Evolutionary conservation across 2,797 vertebrate species (phyloP).

Genomic region (Myiotriccus ornatus): DNA sequence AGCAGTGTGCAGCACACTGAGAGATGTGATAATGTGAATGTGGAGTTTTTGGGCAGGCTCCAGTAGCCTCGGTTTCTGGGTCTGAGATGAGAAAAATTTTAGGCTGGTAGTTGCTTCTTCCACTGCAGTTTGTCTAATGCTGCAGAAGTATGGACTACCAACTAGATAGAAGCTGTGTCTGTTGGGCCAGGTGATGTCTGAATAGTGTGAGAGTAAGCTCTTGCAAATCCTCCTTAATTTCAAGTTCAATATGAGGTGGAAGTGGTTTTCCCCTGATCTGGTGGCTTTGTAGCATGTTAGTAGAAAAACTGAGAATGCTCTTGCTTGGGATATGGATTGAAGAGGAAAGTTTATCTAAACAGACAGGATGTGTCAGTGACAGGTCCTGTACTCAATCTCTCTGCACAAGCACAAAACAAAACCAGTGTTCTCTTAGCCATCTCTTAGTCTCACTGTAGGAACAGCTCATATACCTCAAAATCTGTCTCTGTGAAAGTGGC

Average conservation of each 20-base stretch:
- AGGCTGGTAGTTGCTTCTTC: neutral
- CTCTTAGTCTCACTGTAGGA: neutral
- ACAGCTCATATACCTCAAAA: neutral
- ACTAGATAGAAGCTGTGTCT: neutral
- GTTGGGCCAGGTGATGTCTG: neutral
- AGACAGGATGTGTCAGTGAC: neutral
- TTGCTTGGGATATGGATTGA: neutral
- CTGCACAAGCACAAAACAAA: neutral
- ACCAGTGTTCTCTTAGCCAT: rapidly evolving
- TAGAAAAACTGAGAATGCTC: neutral
- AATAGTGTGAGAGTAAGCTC: neutral
- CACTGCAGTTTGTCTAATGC: neutral
- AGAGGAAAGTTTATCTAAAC: neutral
- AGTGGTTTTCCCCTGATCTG: neutral
- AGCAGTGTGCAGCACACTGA: rapidly evolving
- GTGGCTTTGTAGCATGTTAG: neutral
- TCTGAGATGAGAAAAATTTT: neutral
- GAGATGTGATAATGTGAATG: no score
- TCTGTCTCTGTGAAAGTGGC: neutral
- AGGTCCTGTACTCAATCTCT: neutral
- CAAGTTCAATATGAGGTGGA: neutral
- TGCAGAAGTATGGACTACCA: neutral
- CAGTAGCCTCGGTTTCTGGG: neutral
- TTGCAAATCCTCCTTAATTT: neutral
- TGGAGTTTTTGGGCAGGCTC: neutral